Evolutionary conservation across 2,113 vertebrate genomes (phyloP).

Genomic region (Hydrochoerus hydrochaeris): DNA sequence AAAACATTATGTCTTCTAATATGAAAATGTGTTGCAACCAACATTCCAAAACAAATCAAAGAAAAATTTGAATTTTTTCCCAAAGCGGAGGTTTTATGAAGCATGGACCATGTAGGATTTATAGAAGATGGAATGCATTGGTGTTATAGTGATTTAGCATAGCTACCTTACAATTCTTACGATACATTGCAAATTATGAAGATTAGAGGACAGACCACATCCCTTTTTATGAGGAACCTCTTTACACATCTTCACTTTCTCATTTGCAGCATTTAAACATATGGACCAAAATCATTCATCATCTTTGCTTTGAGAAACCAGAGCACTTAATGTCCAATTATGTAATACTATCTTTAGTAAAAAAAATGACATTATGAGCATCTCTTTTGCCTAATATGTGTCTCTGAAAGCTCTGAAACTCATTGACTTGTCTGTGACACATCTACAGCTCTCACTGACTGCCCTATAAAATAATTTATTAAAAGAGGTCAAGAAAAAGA

Average conservation of each 20-base stretch:
- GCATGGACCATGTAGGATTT: not conserved
- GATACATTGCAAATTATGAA: too few species aligned
- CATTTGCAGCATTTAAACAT: conserved; percentile 4
- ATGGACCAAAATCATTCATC: not conserved
- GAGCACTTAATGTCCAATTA: not conserved
- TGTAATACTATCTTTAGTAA: not conserved
- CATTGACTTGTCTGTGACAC: not conserved
- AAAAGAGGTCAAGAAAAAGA: not conserved
- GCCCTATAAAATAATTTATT: not conserved
- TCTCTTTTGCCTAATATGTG: not conserved
- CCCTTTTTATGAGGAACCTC: not conserved
- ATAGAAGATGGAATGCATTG: not conserved
- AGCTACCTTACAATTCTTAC: too few species aligned
- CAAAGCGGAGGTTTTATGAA: not conserved
- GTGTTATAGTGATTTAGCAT: too few species aligned
- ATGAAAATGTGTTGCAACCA: not conserved
- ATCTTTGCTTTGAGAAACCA: not conserved
- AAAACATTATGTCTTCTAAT: not conserved
- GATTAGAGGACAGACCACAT: too few species aligned
- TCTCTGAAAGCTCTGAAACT: not conserved
- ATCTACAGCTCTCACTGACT: not conserved
- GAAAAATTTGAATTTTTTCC: not conserved
- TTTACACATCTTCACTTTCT: not conserved
- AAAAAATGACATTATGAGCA: not conserved
- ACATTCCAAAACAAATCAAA: not conserved